A percentile compares a stretch with the other conserved stretches of the same genome.
phyloP scores from a whole-genome alignment of 2,888 invertebrate species.

The Maniola hyperantus region DNA sequence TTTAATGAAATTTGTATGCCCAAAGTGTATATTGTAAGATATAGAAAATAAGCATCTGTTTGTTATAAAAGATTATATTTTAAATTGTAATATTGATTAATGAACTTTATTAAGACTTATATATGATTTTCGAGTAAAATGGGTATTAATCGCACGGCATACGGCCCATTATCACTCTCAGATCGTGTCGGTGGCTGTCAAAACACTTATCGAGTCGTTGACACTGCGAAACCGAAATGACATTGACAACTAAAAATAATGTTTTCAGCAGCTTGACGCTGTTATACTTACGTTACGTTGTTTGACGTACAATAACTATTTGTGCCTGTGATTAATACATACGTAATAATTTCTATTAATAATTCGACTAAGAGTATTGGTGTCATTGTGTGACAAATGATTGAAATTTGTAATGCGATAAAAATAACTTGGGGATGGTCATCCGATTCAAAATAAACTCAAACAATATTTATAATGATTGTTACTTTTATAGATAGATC shows the following conservation, averaged over 20 bases:
- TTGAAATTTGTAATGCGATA: neutral
- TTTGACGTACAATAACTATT: slow-evolving; percentile 29
- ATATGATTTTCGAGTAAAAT: neutral
- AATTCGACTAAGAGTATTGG: neutral
- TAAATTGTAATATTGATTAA: neutral
- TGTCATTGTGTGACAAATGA: slow-evolving; percentile 1
- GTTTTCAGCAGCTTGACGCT: slow-evolving; percentile 37
- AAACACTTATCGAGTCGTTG: slow-evolving; percentile 28
- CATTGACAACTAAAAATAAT: slow-evolving; percentile 64
- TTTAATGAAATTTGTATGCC: neutral
- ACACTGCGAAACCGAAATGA: slow-evolving; percentile 45
- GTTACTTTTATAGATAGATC: neutral
- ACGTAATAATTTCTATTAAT: neutral
- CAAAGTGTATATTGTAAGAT: neutral
- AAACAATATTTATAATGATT: neutral
- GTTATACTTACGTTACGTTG: slow-evolving; percentile 11
- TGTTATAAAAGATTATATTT: neutral
- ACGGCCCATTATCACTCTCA: neutral
- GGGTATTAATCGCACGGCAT: too few species aligned
- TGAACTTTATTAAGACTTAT: neutral
- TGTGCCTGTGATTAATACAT: slow-evolving; percentile 18
- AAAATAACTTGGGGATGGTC: neutral
- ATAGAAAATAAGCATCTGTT: neutral
- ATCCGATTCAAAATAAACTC: neutral
- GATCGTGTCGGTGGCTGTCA: slow-evolving; percentile 11